Evolutionary conservation across 2,888 invertebrate genomes (phyloP).

Genomic region (Bombylius discolor): DNA sequence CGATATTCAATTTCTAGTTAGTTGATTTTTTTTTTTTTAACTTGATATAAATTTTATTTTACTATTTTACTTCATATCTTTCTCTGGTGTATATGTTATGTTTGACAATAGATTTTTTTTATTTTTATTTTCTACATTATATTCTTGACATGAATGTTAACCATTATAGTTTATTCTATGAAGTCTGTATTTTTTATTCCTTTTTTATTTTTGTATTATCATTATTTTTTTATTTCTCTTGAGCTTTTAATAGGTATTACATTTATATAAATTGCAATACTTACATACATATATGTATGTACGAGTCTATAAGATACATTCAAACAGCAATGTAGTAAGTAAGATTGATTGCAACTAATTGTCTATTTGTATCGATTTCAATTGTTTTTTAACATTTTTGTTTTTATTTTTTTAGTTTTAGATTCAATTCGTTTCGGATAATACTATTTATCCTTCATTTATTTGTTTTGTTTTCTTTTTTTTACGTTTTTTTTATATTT

Average conservation of each 20-base stretch:
- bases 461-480: neutral
- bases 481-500: neutral
- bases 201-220: too few species aligned
- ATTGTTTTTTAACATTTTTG: neutral
- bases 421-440: neutral
- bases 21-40: too few species aligned
- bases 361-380: conserved; percentile 8
- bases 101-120: neutral
- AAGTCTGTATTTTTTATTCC: too few species aligned
- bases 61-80: too few species aligned
- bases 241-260: too few species aligned
- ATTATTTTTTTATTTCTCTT: too few species aligned
- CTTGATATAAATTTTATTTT: too few species aligned
- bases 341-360: conserved; percentile 11
- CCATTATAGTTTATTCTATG: neutral
- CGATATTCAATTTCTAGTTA: too few species aligned
- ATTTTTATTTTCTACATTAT: conserved; percentile 5
- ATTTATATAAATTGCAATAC: too few species aligned
- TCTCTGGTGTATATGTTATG: too few species aligned
- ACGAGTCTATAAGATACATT: too few species aligned
- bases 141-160: conserved; percentile 10
- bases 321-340: neutral
- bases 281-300: too few species aligned
- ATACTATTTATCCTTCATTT: conserved; percentile 3
- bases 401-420: neutral